Base-by-base conservation (phyloP, 2,888 invertebrate species). In the Metopia argyrocephala region DNA sequence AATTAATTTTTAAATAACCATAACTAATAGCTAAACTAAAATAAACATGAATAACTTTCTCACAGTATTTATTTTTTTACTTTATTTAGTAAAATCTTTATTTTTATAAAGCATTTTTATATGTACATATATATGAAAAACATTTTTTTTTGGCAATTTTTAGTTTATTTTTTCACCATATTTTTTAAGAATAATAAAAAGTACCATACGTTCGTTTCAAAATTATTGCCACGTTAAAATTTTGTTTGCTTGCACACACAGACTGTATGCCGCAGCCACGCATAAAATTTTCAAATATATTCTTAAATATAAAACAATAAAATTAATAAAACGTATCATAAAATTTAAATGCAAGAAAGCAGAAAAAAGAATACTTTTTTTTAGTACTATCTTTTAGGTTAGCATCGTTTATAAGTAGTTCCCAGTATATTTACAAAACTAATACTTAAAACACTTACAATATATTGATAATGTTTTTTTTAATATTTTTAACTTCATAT, bases 201-300 rank as follows among this genome's bases (percentile, higher is more conserved):
- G 84, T 86, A 86, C 84, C 84, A 80, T 82, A 84, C 83, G 86
- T 80, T 84, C 83, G 86, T 80, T 73, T 69, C 46, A 61, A 76
- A 81, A 81, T 78, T 78, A 66, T 66, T 81, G 69, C 78, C 81
- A 81, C 81, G 45, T 81, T 87, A 12, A 87, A 86, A 85, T 86
- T 86, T 89, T 90, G 89, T 86, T 90, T 91, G 90, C 90, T 90
- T 91, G 91, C 90, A 91, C 90, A 88, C 87, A 78, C 71, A 78
- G 61, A 73, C 78, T 78, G 89, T 90, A 90, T 91, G 91, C 91
- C 91, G 91, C 90, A 90, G 91, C 91, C 91, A 91, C 91, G 91
- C 91, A 91, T 90, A 38, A 12, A 87, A 73, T 71, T 78, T 82
- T 73, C 61, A 71, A 73, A 73, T 61, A 54, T n/a, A 50, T 12